Conservation (phyloP, 2,888 invertebrate genomes). For the Trachelus iudaicus region DNA sequence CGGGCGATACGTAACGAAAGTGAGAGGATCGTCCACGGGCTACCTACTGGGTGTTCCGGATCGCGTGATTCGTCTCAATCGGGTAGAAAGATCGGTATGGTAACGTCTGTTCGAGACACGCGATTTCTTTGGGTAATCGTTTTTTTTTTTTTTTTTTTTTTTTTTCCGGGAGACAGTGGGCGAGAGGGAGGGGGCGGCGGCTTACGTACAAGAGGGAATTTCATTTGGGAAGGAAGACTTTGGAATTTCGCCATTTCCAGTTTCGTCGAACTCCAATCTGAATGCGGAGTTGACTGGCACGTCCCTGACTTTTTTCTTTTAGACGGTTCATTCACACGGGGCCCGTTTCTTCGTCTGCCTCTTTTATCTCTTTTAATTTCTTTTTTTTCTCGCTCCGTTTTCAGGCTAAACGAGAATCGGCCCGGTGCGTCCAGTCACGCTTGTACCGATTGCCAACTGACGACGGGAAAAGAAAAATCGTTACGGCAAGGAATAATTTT, state of each 20-base stretch:
- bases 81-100: background rate
- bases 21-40: constrained; percentile 37
- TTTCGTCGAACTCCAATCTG: background rate
- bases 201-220: background rate
- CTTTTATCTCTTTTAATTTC: background rate
- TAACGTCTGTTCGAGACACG: background rate
- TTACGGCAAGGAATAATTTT: background rate
- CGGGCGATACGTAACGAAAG: constrained; percentile 49
- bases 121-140: background rate
- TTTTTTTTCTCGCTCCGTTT: background rate
- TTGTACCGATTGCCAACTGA: background rate
- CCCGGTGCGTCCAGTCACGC: background rate
- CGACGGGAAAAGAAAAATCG: background rate
- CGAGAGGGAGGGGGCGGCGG: no score
- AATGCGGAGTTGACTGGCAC: background rate
- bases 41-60: background rate
- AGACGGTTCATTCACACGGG: background rate
- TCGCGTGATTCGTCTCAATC: background rate
- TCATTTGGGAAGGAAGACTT: background rate
- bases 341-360: background rate
- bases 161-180: background rate
- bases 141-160: background rate
- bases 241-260: background rate
- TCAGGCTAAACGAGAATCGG: background rate
- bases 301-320: background rate